These are phyloP conservation scores for Microtus pennsylvanicus DNA, from an alignment of 2,113 vertebrate genomes.

Conservation along the genomic window DNA sequence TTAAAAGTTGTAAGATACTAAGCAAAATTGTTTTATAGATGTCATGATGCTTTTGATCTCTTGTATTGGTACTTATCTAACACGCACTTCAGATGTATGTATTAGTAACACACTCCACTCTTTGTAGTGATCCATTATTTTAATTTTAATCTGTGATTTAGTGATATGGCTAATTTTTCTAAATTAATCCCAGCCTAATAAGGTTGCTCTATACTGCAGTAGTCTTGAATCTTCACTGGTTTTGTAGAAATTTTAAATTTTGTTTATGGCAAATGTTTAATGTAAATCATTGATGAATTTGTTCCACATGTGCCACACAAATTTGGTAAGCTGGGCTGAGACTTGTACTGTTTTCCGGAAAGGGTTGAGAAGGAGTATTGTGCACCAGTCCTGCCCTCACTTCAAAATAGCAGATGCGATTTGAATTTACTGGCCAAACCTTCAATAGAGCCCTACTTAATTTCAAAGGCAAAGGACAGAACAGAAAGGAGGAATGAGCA, in stretches of 20 bases:
- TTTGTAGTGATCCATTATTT: conserved; percentile 35
- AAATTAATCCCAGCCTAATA: neutral
- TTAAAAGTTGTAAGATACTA: neutral
- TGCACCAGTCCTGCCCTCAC: neutral
- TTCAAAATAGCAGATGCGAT: neutral
- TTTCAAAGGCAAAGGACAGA: neutral
- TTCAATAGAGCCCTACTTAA: neutral
- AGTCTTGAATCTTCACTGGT: neutral
- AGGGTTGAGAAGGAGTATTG: neutral
- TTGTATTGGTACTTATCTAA: neutral
- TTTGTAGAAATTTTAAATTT: neutral
- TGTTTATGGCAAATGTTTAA: neutral
- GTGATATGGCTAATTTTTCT: neutral
- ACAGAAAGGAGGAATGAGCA: neutral
- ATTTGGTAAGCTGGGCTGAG: neutral
- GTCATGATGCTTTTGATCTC: neutral
- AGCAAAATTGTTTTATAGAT: neutral
- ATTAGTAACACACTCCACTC: neutral
- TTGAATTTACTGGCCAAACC: neutral
- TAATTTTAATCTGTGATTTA: conserved; percentile 6
- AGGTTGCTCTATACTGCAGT: neutral
- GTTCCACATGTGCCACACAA: neutral
- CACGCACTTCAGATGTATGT: neutral
- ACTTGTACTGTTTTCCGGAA: neutral
- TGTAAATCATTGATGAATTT: neutral